Base-by-base conservation (phyloP, 2,888 invertebrate genomes). In the Scaptomyza caliginosa region DNA sequence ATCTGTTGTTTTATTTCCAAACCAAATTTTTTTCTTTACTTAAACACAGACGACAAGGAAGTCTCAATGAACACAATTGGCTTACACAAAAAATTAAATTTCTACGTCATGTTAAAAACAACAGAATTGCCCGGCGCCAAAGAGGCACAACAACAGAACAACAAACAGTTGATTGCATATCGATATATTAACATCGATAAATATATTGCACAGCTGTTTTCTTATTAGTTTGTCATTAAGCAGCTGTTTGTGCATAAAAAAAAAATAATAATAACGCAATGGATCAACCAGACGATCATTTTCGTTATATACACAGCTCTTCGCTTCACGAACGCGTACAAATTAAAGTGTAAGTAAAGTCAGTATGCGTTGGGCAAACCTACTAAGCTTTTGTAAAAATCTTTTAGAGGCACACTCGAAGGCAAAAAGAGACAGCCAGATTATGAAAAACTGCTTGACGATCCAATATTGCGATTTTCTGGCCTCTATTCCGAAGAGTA, bases 381-480 rank as follows among this genome's bases (percentile, higher is more conserved):
- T 6, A 21, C 13, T 23, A 16, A 48, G 30, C 21, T 46, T 55
- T 63, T 16, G 19, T 60, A 45, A 68, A 3, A 88, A 1, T 34
- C 16, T 34, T 34, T 16, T 3, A 98, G 98, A 86, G 98, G 98
- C 6, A 97, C 98, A 2, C 92, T 99, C 64, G 98, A 99, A 93
- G 99, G 99, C 1, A 95, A 95, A 89, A 93, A 96, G 57, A 93
- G 95, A 48, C 95, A 96, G 87, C 97, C 97, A 0, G 95, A 96
- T 85, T 98, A 96, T 93, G 96, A 97, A 86, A 96, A 96, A 89
- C 92, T 99, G 3, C 92, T 98, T 0, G 93, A 94, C 19, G 96
- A 98, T 89, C 98, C 98, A 0, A 95, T 97, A 93, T 92, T 98
- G 50, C 96, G 97, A 87, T 98, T 96, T 91, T 97, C 97, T 0